Conservation (phyloP, 2,113 vertebrate species). For the Mastomys coucha region DNA sequence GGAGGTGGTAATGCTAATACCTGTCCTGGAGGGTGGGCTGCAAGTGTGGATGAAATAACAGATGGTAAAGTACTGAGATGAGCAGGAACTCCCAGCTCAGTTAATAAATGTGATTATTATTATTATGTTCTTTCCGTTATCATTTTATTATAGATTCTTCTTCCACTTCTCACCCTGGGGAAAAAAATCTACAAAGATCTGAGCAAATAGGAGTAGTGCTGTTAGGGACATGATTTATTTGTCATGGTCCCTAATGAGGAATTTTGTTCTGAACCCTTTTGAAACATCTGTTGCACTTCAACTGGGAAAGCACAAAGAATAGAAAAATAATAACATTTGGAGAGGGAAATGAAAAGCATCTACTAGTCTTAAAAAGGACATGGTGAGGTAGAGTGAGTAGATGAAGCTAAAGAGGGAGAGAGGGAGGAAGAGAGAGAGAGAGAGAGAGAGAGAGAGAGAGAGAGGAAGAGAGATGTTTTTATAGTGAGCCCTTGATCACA, state of each 20-base stretch:
- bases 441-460: rapidly evolving
- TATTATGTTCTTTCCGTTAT: conserved; percentile 41
- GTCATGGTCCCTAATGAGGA: conserved; percentile 76
- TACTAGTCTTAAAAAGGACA: neutral
- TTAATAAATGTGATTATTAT: conserved; percentile 43
- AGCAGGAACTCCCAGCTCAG: neutral
- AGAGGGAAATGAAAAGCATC: conserved; percentile 59
- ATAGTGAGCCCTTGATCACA: conserved; percentile 69
- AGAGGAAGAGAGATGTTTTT: conserved; percentile 34
- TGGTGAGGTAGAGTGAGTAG: neutral
- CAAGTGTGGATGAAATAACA: conserved; percentile 30
- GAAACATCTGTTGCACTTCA: conserved; percentile 86
- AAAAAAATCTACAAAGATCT: conserved; percentile 37
- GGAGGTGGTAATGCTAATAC: neutral
- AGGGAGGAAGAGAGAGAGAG: neutral
- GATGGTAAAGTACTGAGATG: neutral
- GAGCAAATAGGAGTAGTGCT: conserved; percentile 67
- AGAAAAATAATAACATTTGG: conserved; percentile 74
- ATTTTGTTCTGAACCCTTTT: conserved; percentile 73
- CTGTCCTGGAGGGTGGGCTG: neutral
- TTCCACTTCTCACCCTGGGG: conserved; percentile 44
- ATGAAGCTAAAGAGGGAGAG: too few species aligned
- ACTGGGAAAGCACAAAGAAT: conserved; percentile 79
- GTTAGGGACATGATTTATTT: conserved; percentile 76
- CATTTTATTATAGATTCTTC: conserved; percentile 70